Evolutionary conservation across 2,888 invertebrate species (phyloP).

Genomic region (Noctua janthe): DNA sequence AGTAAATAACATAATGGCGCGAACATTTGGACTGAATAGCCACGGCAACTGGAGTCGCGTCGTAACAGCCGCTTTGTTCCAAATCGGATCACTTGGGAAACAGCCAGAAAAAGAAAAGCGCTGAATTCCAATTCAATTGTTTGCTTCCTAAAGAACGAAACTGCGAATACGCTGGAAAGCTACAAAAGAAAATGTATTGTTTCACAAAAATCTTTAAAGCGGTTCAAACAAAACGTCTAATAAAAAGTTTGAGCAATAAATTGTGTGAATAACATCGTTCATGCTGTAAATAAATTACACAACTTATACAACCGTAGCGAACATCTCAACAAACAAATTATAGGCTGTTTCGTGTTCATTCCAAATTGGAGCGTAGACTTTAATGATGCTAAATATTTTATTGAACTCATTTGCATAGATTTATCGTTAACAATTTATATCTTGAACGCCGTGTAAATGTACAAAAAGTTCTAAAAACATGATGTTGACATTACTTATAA

Average conservation of each 20-base stretch:
- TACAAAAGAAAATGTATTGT: conserved; percentile 51
- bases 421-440: conserved; percentile 49
- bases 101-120: conserved; percentile 64
- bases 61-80: conserved; percentile 61
- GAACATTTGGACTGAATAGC: conserved; percentile 72
- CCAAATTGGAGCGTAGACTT: conserved; percentile 50
- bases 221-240: conserved; percentile 26
- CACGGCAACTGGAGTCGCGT: conserved; percentile 60
- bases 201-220: conserved; percentile 34
- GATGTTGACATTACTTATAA: conserved; percentile 37
- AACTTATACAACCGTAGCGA: conserved; percentile 45
- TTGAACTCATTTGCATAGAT: conserved; percentile 55
- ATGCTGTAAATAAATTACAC: conserved; percentile 48
- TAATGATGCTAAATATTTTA: conserved; percentile 54
- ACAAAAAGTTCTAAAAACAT: conserved; percentile 42
- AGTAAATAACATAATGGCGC: conserved; percentile 85
- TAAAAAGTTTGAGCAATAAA: conserved; percentile 44
- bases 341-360: conserved; percentile 23
- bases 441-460: conserved; percentile 10
- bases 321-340: conserved; percentile 55
- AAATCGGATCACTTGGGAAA: conserved; percentile 67
- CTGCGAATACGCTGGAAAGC: conserved; percentile 38
- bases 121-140: conserved; percentile 62
- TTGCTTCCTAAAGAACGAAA: conserved; percentile 48
- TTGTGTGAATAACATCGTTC: conserved; percentile 40